phyloP scores from a whole-genome alignment of 2,113 vertebrate species.

The Ophthalmolycus amberensis region DNA sequence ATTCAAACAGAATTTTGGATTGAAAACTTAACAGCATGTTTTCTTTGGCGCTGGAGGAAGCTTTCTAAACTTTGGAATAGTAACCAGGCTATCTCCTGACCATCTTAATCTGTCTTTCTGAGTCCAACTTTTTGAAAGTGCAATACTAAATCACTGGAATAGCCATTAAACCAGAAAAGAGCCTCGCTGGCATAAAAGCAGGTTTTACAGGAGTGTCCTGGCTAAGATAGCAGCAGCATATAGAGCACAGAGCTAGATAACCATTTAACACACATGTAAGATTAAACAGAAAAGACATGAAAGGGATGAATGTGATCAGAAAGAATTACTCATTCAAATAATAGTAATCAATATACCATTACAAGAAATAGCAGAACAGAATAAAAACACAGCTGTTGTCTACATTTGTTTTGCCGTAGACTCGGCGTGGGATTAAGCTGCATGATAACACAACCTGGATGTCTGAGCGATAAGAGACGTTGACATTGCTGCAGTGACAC shows the following conservation, averaged over 20 bases:
- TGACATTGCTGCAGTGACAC: slow-evolving; percentile 16
- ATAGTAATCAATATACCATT: background rate
- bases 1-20: background rate
- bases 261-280: background rate
- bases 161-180: background rate
- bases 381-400: background rate
- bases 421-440: background rate
- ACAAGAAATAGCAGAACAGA: background rate
- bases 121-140: background rate
- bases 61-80: background rate
- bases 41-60: background rate
- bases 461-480: background rate
- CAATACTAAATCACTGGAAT: background rate
- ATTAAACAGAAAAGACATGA: background rate
- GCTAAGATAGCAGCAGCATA: background rate
- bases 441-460: slow-evolving; percentile 4
- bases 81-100: background rate
- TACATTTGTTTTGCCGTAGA: background rate
- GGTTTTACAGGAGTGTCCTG: background rate
- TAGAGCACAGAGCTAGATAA: too few relatives aligned
- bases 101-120: background rate
- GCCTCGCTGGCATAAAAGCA: background rate
- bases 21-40: too few relatives aligned
- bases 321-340: background rate
- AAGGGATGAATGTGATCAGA: background rate